Conservation (phyloP, 2,113 vertebrate species). For the Callipepla squamata region DNA sequence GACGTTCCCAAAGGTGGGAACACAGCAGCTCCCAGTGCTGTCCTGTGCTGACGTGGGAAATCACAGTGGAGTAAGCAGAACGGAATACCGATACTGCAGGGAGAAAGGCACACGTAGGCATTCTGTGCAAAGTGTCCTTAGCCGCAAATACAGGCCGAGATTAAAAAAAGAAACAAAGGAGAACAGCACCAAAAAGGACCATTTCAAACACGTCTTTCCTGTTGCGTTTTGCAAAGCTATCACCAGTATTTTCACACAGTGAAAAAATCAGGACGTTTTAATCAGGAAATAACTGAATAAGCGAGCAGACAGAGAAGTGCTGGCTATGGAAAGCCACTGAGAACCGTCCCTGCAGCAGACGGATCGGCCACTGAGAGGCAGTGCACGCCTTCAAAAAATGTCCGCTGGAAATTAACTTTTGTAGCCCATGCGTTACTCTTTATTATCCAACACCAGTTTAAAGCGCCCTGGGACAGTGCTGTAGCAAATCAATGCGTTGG, state of each 20-base stretch:
- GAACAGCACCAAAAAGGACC: background rate
- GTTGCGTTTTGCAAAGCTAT: background rate
- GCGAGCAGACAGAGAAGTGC: background rate
- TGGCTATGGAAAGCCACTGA: background rate
- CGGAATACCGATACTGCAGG: constrained; percentile 13
- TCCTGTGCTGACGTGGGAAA: background rate
- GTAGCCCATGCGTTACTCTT: background rate
- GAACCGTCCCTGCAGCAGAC: background rate
- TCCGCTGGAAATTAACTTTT: background rate
- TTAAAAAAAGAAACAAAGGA: no score
- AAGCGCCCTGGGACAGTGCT: background rate
- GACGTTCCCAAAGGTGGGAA: background rate
- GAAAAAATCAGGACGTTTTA: background rate
- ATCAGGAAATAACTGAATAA: background rate
- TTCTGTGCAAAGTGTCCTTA: background rate
- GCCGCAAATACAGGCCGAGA: background rate
- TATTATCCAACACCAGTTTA: background rate
- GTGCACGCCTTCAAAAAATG: background rate
- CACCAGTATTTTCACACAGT: background rate
- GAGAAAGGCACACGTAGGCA: background rate
- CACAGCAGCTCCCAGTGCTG: background rate
- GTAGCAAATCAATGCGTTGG: background rate
- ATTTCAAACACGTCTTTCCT: background rate
- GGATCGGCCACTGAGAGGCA: background rate
- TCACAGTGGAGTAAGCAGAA: constrained; percentile 8